Evolutionary conservation across 1,140 invertebrate genomes (phyloP), one percentile per base, ranked within the genome.

Genomic region (Lasaia peninsularis): DNA sequence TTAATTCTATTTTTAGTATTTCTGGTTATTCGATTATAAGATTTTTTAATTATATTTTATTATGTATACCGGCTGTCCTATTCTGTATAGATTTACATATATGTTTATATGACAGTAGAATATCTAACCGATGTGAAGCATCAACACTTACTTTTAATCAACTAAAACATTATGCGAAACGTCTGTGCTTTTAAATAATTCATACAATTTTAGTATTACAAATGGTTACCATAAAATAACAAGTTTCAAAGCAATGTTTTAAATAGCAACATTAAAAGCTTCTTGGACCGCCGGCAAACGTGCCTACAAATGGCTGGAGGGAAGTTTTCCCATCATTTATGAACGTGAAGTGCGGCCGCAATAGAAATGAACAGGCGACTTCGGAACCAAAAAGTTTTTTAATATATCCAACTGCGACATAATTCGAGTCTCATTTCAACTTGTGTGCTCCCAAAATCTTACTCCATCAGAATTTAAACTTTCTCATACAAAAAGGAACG

Each of bases 401-500:
- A 69, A 69, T 69, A 66, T 62, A 63, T 62, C 65, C 64, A 31
- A 60, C 58, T 65, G 34, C 60, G 65, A 65, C 65, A 67, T 69
- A 62, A 70, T 70, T 67, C 56, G 54, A 48, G 34, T 57, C 53
- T 53, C 61, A 51, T 61, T 65, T 52, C 48, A 37, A 54, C 54
- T 58, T 44, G 52, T 31, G 34, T 40, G 53, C 7, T 16, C 34
- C 37, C 35, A 40, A 55, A 55, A 44, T 28, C 37, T 44, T 12
- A 24, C 21, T 55, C 52, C n/a, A 31, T 16, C 24, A 14, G 40
- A 55, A 24, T 55, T 55, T 55, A 31, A 44, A 55, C 24, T 48
- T 48, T 48, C 18, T 48, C 16, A 48, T 21, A 20, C 6, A 48
- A 48, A 48, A 48, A 4, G 10, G 40, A 48, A 48, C 18, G 18